Evolutionary conservation across 1,140 invertebrate genomes (phyloP).

Genomic region (Geopemphigus sp.): DNA sequence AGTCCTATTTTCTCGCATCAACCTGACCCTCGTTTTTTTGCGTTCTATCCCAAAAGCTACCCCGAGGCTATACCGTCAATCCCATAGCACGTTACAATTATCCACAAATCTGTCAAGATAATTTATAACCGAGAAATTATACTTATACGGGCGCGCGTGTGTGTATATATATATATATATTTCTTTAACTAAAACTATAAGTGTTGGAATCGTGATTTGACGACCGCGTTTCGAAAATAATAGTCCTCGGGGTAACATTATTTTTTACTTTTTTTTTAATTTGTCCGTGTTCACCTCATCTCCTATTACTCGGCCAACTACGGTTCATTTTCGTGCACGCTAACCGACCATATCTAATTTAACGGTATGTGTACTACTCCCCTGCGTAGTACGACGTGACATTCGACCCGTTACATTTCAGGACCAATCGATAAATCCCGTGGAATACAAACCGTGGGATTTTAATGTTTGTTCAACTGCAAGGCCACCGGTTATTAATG

Average conservation of each 20-base stretch:
- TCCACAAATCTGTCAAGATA: neutral
- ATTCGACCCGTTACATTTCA: neutral
- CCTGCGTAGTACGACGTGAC: neutral
- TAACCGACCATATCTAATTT: slow-evolving; percentile 3
- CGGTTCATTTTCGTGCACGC: neutral
- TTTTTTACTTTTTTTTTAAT: neutral
- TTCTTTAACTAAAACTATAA: neutral
- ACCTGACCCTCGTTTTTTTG: too few relatives aligned
- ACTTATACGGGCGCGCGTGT: too few relatives aligned
- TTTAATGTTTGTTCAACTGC: slow-evolving; percentile 17
- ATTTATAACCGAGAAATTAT: neutral
- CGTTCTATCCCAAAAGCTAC: neutral
- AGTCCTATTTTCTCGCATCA: neutral
- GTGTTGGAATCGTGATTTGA: too few relatives aligned
- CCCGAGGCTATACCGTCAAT: neutral
- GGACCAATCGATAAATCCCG: neutral
- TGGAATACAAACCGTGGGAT: neutral
- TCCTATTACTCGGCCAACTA: neutral
- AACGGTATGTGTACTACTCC: neutral
- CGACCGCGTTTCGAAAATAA: neutral
- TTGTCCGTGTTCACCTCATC: neutral
- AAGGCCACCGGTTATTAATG: neutral
- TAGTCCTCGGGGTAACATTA: neutral
- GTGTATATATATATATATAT: neutral
- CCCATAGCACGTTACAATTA: neutral